A percentile compares a stretch with the other conserved stretches of the same genome.
These are phyloP conservation scores for Saccostrea glomerata DNA, from an alignment of 1,140 invertebrate species.

Conservation along the genomic window DNA sequence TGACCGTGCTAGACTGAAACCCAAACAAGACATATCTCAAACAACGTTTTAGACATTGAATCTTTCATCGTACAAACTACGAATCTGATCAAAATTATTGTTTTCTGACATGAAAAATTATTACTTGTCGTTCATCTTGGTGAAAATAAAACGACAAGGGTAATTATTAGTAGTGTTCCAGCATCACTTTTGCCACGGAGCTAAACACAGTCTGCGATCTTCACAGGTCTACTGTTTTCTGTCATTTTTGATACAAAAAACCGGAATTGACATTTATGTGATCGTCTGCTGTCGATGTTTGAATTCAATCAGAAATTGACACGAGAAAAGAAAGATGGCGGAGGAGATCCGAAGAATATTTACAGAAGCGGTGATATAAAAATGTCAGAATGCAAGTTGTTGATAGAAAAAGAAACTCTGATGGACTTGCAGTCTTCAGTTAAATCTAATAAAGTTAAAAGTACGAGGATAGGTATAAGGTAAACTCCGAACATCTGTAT, in stretches of 20 bases:
- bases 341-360: not conserved
- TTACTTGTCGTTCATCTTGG: not conserved
- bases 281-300: slow-evolving; percentile 23
- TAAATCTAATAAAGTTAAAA: not conserved
- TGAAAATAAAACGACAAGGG: not conserved
- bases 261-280: slow-evolving; percentile 14
- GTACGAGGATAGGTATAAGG: not conserved
- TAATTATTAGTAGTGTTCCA: not conserved
- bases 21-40: not conserved
- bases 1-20: slow-evolving; percentile 22
- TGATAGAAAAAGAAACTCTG: not conserved
- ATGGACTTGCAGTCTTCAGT: not conserved
- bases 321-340: not conserved
- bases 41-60: too few species aligned
- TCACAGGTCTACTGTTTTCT: not conserved
- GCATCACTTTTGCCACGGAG: not conserved
- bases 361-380: not conserved
- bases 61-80: too few species aligned
- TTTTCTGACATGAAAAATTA: not conserved
- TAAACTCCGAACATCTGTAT: not conserved
- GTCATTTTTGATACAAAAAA: not conserved
- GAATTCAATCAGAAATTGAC: slow-evolving; percentile 18
- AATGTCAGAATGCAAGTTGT: slow-evolving; percentile 15
- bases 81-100: not conserved
- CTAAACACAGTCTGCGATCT: slow-evolving; percentile 6